These are phyloP conservation scores for Pangasius mekongensis DNA, from an alignment of 2,797 vertebrate genomes.

Conservation along the genomic window DNA sequence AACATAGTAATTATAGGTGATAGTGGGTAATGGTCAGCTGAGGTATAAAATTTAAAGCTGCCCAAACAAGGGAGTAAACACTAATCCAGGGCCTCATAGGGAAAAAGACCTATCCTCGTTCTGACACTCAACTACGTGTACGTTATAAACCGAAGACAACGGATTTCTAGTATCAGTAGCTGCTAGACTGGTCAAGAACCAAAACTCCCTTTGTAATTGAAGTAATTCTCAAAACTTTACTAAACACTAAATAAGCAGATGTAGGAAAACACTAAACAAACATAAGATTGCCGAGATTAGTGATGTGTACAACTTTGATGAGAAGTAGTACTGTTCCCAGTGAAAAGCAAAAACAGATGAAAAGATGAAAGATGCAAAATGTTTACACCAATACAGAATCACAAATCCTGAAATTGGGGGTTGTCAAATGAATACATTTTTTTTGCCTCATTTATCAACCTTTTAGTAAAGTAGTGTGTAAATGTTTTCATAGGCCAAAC, in stretches of 20 bases:
- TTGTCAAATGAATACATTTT: not conserved
- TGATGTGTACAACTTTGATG: constrained; percentile 12
- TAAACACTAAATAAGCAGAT: not conserved
- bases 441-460: not conserved
- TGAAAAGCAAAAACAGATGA: constrained; percentile 10
- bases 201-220: not conserved
- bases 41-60: not conserved
- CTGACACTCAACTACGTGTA: not conserved
- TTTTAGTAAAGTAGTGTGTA: not conserved
- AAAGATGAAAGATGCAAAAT: not conserved
- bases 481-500: not conserved
- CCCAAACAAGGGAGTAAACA: not conserved
- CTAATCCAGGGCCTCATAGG: not conserved
- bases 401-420: not conserved
- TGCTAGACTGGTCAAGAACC: not conserved
- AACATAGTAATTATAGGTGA: not conserved
- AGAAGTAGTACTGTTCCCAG: constrained; percentile 10
- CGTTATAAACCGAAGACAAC: not conserved
- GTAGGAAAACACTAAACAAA: not conserved
- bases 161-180: not conserved
- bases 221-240: not conserved
- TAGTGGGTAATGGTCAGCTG: not conserved
- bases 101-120: not conserved
- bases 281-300: not conserved
- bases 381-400: constrained; percentile 4